Evolutionary conservation across 1,140 invertebrate genomes (phyloP), one percentile per base, ranked within the genome.

Genomic region (Anoplophora glabripennis): DNA sequence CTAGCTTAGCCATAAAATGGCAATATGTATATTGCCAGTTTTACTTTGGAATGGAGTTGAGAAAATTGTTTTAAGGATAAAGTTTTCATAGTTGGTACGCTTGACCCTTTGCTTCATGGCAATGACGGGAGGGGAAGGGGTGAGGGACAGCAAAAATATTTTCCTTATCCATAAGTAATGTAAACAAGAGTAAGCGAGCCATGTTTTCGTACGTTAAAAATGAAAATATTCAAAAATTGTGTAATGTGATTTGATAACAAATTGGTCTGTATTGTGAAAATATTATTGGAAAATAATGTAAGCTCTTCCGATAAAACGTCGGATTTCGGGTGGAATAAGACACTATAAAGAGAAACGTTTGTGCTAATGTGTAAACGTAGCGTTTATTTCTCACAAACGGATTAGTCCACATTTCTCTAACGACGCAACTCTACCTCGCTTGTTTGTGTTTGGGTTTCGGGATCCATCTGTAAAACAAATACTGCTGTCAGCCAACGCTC

Each of bases 391-490:
- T 70, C 61, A 61, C 67, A 68, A 70, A 63, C 70, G 71, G 66
- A 72, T 72, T 72, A 72, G 66, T 48, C 71, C 63, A 64, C 64
- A 70, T 71, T 70, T 71, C 71, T 69, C 67, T 71, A 72, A 70
- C 68, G 68, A 61, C 63, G 58, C 64, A 67, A 53, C 69, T 66
- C 65, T 51, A 65, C 57, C 57, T 56, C 63, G 68, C 65, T 75
- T 75, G 72, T 75, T 75, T 75, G 74, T 75, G 72, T 74, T 73
- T 75, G 74, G 73, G 67, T 75, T 75, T 74, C 72, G 69, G 73
- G 71, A 74, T 74, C 74, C 74, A 75, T 75, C 74, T 75, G 74
- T 75, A 75, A 75, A 75, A 74, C 74, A 75, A 75, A 75, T 75
- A 75, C 74, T 72, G 71, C 67, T 73, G 73, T 73, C 68, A 74